A percentile compares a stretch with the other conserved stretches of the same genome.
phyloP scores from a whole-genome alignment of 2,113 vertebrate species.

The Laticauda colubrina region DNA sequence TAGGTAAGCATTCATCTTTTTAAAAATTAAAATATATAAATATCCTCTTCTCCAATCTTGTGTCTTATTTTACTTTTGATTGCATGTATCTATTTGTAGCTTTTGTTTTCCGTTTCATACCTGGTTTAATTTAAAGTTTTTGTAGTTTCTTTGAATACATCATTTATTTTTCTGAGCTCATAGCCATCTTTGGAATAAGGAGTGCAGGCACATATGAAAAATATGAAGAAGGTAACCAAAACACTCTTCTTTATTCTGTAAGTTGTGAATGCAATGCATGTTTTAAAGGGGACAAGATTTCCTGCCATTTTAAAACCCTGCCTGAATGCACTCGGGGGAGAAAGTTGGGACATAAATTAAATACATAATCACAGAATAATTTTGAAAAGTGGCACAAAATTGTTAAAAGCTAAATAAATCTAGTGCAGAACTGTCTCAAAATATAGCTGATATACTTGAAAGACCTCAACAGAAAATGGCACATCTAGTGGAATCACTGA shows the following conservation, averaged over 20 bases:
- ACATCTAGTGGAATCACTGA: background rate
- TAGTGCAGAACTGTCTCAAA: background rate
- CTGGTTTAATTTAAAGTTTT: background rate
- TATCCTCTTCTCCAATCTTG: background rate
- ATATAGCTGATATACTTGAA: background rate
- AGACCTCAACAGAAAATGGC: background rate
- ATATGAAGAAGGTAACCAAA: background rate
- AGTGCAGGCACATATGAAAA: background rate
- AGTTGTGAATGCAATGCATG: background rate
- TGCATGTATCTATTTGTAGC: background rate
- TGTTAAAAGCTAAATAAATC: background rate
- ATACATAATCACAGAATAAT: background rate
- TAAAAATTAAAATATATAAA: background rate
- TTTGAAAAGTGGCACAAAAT: background rate
- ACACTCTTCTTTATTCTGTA: background rate
- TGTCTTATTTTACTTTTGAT: background rate
- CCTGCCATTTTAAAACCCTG: background rate
- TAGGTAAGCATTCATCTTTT: background rate
- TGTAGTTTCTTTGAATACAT: background rate
- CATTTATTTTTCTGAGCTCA: background rate
- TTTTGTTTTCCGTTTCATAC: background rate
- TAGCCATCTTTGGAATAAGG: background rate
- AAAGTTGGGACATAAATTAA: background rate
- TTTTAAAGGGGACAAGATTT: background rate
- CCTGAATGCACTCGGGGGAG: background rate